Base-by-base conservation (phyloP, 2,113 vertebrate species). In the Arizona elegans region DNA sequence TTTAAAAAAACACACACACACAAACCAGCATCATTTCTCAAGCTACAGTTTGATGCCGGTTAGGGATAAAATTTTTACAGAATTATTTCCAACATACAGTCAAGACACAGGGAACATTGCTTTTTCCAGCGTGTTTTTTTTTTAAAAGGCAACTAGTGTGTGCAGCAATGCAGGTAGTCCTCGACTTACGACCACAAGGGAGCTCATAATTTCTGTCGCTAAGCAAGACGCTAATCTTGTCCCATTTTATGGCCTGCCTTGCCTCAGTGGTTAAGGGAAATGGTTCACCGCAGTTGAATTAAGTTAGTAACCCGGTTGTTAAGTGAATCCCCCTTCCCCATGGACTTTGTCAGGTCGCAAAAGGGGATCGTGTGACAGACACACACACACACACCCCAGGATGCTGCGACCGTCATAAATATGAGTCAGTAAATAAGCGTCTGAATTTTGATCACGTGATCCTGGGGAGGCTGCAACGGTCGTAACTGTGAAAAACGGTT, bases 21-120 rank as follows among this genome's bases (percentile, higher is more conserved):
- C 95, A 19, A 95, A 94, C 43, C 70, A 95, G 95, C 96, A 94
- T 62, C 91, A 19, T 21, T 26, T 54, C 88, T 6, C 21, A 53
- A 90, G 86, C 26, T 0, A 0, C 13, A 3, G 0, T 81, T 7
- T 0, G 19, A 26, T 0, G 56, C 87, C 9, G 50, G 2, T 93
- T 89, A 1, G 5, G 24, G 5, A 29, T 0, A 0, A 47, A 24
- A 23, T 56, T 75, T 59, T 3, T 17, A 43, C 1, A 17, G 90
- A 86, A 87, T 1, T 0, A 7, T 2, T 1, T 26, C 52, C 6
- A 65, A 89, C 33, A 12, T 24, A 5, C 43, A 52, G 13, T 86
- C 58, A 85, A 92, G 53, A 92, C 65, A 23, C n/a, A 1, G 8
- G 6, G n/a, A 55, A 0, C 3, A 2, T 21, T 62, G 38, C 94